Evolutionary conservation across 1,140 invertebrate genomes (phyloP).

Genomic region (Cyphomyrmex costatus): DNA sequence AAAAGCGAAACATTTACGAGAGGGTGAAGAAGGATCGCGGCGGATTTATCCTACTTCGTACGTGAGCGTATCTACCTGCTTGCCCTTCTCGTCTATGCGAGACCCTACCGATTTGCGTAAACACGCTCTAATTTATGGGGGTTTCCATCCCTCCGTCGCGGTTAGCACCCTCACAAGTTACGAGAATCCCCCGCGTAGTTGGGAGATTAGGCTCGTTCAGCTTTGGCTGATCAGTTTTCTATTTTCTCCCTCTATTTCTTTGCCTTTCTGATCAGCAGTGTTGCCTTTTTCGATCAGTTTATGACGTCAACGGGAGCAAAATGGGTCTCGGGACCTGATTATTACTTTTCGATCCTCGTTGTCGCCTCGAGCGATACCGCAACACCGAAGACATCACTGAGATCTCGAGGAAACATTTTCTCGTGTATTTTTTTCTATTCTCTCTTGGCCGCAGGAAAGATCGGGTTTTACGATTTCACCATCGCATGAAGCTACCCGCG

Average conservation of each 20-base stretch:
- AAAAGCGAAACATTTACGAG: conserved; percentile 69
- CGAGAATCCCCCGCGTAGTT: conserved; percentile 48
- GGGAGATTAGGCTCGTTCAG: conserved; percentile 62
- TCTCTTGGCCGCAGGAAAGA: background rate
- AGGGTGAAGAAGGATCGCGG: conserved; percentile 17
- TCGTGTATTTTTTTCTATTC: background rate
- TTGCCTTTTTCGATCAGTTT: conserved; percentile 7
- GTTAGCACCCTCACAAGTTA: conserved; percentile 68
- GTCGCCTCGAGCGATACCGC: conserved; percentile 29
- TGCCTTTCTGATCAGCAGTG: background rate
- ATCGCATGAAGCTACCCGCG: conserved; percentile 43
- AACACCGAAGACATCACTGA: conserved; percentile 28
- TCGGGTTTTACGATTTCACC: conserved; percentile 44
- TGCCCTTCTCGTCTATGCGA: conserved; percentile 44
- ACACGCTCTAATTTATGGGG: conserved; percentile 78
- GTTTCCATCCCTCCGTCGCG: conserved; percentile 29
- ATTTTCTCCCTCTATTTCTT: conserved; percentile 6
- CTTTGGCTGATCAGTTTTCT: background rate
- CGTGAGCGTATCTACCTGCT: conserved; percentile 57
- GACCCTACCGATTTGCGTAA: conserved; percentile 78
- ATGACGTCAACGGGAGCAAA: background rate
- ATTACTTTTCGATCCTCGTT: conserved; percentile 34
- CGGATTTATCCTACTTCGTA: conserved; percentile 21
- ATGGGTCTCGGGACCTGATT: background rate
- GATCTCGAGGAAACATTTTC: conserved; percentile 44